Evolutionary conservation across 1,140 invertebrate genomes (phyloP).

Genomic region (Danaus melanippus): DNA sequence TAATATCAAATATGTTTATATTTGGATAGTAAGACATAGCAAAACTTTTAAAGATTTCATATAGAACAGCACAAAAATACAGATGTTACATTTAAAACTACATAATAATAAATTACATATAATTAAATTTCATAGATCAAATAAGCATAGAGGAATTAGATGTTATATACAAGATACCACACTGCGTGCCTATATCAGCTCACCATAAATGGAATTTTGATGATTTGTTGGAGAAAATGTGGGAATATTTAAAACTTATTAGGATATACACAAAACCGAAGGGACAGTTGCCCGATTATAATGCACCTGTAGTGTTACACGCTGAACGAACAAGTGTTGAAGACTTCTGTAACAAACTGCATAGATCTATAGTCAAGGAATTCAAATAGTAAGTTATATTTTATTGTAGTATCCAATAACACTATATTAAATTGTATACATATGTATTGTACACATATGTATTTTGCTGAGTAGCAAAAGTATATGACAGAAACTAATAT

Average conservation of each 20-base stretch:
- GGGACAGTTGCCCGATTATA: conserved; percentile 98
- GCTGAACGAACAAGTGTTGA: conserved; percentile 90
- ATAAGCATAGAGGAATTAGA: conserved; percentile 97
- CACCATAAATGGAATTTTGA: conserved; percentile 99
- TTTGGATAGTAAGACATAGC: too few species aligned
- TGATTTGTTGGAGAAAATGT: conserved; percentile 98
- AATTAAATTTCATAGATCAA: conserved; percentile 77
- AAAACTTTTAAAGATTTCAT: too few species aligned
- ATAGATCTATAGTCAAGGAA: conserved; percentile 97
- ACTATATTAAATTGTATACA: conserved; percentile 15
- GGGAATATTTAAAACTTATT: conserved; percentile 96
- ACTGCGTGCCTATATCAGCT: conserved; percentile 99
- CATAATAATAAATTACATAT: too few species aligned
- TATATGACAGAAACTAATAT: too few species aligned
- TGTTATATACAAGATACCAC: conserved; percentile 99
- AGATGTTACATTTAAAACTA: too few species aligned
- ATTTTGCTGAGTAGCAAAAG: too few species aligned
- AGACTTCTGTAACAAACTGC: conserved; percentile 99
- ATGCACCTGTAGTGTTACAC: conserved; percentile 95
- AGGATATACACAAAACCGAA: conserved; percentile 99
- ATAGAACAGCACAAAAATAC: too few species aligned
- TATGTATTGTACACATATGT: too few species aligned
- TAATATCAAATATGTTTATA: too few species aligned
- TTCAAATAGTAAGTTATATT: conserved; percentile 94
- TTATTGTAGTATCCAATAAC: conserved; percentile 4